Conservation (phyloP, 92 coral and sea anemone species). For the Siderastrea radians region DNA sequence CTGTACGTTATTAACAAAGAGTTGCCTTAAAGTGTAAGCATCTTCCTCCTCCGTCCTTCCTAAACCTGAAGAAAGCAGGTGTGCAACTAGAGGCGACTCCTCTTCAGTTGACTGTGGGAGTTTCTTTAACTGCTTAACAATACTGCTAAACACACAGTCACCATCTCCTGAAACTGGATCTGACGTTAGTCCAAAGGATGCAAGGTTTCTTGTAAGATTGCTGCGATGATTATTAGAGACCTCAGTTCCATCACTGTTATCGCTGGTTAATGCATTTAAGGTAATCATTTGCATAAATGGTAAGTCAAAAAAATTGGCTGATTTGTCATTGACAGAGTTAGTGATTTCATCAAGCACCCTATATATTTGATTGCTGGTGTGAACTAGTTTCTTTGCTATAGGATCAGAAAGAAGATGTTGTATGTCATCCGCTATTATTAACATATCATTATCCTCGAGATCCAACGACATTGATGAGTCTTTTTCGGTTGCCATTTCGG, state of each 20-base stretch:
- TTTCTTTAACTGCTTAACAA: constrained; percentile 40
- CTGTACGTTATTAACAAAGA: constrained; percentile 35
- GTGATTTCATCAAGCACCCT: no score
- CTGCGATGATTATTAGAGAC: not conserved
- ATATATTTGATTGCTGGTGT: no score
- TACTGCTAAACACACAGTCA: constrained; percentile 61
- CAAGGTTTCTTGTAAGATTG: constrained; percentile 31
- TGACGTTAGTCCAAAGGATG: constrained; percentile 15
- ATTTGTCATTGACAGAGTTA: no score
- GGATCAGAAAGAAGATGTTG: no score
- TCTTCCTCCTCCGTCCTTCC: constrained; percentile 14
- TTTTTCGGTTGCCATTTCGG: no score
- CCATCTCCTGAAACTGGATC: constrained; percentile 64
- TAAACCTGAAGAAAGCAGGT: not conserved
- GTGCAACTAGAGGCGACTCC: not conserved
- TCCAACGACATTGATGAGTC: no score
- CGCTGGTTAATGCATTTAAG: not conserved
- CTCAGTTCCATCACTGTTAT: not conserved
- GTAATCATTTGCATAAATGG: not conserved
- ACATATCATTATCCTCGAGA: no score
- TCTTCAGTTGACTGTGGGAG: not conserved
- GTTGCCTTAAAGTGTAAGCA: constrained; percentile 44
- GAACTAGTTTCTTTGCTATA: no score
- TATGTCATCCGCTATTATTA: no score
- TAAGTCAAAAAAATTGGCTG: constrained; percentile 5